A percentile compares a stretch with the other conserved stretches of the same genome.
These are phyloP conservation scores for Scaptomyza caliginosa DNA, from an alignment of 2,888 invertebrate species.

Conservation along the genomic window DNA sequence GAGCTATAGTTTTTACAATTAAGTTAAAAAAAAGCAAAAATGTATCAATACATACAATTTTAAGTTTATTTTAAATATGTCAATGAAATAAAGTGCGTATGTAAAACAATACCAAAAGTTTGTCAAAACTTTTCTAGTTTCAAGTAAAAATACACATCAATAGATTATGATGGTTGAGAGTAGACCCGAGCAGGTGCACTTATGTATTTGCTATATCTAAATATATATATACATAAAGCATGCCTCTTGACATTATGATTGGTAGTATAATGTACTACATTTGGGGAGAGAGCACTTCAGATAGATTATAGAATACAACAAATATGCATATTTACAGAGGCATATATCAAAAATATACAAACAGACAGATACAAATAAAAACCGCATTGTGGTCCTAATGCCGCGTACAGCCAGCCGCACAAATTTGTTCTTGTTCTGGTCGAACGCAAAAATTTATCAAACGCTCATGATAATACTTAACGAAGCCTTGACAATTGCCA, in stretches of 20 bases:
- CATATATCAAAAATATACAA: slow-evolving; percentile 3
- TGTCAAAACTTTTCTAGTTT: too few relatives aligned
- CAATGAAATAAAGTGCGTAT: background rate
- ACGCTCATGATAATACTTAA: slow-evolving; percentile 54
- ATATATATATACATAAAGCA: too few relatives aligned
- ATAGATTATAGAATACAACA: background rate
- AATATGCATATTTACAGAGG: slow-evolving; percentile 1
- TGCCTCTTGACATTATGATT: slow-evolving; percentile 8
- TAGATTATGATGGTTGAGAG: background rate
- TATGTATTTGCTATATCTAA: slow-evolving; percentile 1
- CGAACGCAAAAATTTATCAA: slow-evolving; percentile 58
- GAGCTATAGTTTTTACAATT: background rate
- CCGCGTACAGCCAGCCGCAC: background rate
- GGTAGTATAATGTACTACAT: background rate
- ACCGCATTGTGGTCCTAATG: slow-evolving; percentile 7
- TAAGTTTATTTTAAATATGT: background rate
- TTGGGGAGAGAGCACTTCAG: slow-evolving; percentile 1
- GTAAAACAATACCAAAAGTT: background rate
- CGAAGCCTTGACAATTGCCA: slow-evolving; percentile 55
- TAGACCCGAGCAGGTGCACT: background rate
- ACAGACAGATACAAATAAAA: background rate
- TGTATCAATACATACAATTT: background rate
- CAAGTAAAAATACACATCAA: background rate
- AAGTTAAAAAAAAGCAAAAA: too few relatives aligned
- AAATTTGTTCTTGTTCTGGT: slow-evolving; percentile 26